These are phyloP conservation scores for Halictus quadricinctus DNA, from an alignment of 2,888 invertebrate genomes.

Conservation along the genomic window DNA sequence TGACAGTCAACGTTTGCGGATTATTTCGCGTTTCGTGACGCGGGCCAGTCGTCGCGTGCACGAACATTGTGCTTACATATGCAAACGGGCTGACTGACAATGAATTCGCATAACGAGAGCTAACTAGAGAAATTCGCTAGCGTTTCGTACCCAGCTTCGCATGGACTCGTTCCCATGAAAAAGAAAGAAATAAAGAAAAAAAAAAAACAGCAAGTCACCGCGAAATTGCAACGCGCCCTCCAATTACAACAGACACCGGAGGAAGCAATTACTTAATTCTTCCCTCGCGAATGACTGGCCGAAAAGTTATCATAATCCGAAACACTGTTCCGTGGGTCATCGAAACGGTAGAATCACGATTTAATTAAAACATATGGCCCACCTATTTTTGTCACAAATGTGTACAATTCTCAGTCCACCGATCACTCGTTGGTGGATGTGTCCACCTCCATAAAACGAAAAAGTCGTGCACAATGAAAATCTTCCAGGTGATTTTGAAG, in stretches of 20 bases:
- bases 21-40: conserved; percentile 1
- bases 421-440: no score
- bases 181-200: neutral
- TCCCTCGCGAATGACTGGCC: neutral
- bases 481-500: no score
- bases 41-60: neutral
- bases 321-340: no score
- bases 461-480: no score
- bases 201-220: neutral
- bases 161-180: neutral
- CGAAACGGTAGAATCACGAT: no score
- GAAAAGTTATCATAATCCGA: neutral
- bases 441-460: no score
- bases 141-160: neutral
- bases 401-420: no score
- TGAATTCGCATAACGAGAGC: conserved; percentile 3
- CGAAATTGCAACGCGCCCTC: neutral
- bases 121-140: neutral
- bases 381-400: no score
- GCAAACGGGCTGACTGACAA: conserved; percentile 6
- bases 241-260: neutral
- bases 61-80: conserved; percentile 6
- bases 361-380: no score
- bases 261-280: neutral
- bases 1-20: neutral